Base-by-base conservation (phyloP, 2,888 invertebrate genomes). In the Drosophila nigricruria region DNA sequence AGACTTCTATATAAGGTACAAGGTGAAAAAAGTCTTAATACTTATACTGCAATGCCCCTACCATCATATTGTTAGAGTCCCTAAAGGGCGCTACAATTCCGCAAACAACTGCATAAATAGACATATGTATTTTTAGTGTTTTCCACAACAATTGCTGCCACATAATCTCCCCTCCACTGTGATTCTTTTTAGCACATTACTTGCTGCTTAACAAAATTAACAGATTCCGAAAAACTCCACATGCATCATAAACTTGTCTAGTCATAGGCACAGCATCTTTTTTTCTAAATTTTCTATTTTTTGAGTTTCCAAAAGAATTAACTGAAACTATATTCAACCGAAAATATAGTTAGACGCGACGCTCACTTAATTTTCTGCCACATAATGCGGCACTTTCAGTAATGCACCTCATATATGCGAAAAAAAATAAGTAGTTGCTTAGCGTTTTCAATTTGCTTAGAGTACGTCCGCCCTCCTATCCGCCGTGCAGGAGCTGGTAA, bases 371-470 rank as follows among this genome's bases (percentile, higher is more conserved):
- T 60, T 63, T 58, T 42, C 40, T 73, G 77, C 76, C 73, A 69
- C 78, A 77, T 62, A 62, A 56, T 77, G 64, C 59, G 76, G 67
- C 76, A 77, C 63, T 77, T 60, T 61, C 49, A 63, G 62, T 68
- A 53, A 61, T 36, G 57, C 62, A 59, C 43, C 30, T 47, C 36
- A 40, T 57, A 70, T 59, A 38, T 50, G 61, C 63, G 27, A 30
- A 30, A 50, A 27, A 50, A 65, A 42, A 58, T 57, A 57, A 50
- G 45, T n/a, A 40, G 63, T 64, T 81, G 74, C 72, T 79, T 65
- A 70, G 70, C 45, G 68, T 81, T 83, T 87, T 84, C 70, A 87
- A 76, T 76, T 87, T 82, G 68, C 70, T 73, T 81, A 74, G 62
- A 82, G 56, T 59, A 59, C 36, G 61, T 76, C 47, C 65, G 63